Base-by-base conservation (phyloP, 2,888 invertebrate species). In the Holacanthella duospinosa region DNA sequence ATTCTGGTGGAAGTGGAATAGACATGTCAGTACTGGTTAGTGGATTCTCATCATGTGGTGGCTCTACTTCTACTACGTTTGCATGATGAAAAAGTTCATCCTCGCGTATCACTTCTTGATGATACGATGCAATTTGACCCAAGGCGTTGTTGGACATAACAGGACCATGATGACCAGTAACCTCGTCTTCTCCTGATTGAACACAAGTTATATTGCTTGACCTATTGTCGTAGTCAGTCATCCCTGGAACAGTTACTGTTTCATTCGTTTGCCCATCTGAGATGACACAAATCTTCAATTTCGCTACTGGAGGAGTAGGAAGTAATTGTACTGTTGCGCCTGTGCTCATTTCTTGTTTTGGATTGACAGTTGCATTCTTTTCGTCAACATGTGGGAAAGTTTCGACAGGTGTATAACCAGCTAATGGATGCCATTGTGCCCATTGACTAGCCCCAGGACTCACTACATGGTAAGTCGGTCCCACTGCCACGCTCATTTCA, bases 371-470 rank as follows among this genome's bases (percentile, higher is more conserved):
- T 6, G 21, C 24, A 9, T 16, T 21, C 24, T 27, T 19, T 4
- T 3, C 29, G 24, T 3, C 29, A 6, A 29, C 24, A 9, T 28
- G 58, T 29, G 58, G 58, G 36, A 21, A 58, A 6, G 29, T 21
- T 29, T 58, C 58, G 19, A 58, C 58, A 29, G 58, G 28, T 19
- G 58, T 58, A 25, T 16, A 29, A 19, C n/a, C 6, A 58, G 24
- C 28, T 9, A 64, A 9, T 2, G 63, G 65, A 36, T 63, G 60
- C 63, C 63, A 63, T 12, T 63, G 56, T 0, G 62, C 55, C 65
- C 65, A 65, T n/a, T 62, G 59, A 24, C 56, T 26, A 2, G 56
- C 53, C 1, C 29, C 36, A 1, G 44, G 43, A 28, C 58, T 56
- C n/a, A n/a, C n/a, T 1, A 62, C 55, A 36, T 65, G 62, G 43